Evolutionary conservation across 2,113 vertebrate genomes (phyloP), one percentile per base, ranked within the genome.

Genomic region (Scytalopus superciliaris): DNA sequence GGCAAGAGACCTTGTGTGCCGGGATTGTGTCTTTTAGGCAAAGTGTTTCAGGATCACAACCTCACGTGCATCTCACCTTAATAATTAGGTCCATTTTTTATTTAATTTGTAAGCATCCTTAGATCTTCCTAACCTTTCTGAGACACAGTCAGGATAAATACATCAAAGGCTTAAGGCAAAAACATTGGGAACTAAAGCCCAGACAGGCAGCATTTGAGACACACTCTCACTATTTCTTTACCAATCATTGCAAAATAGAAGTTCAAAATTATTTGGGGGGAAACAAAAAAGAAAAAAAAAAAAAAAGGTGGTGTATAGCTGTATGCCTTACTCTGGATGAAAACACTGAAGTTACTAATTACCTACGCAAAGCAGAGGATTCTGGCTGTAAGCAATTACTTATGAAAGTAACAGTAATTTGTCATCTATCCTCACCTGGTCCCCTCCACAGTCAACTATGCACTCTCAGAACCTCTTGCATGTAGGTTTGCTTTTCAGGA

Each of bases 301-400:
- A 19, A 44, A 39, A 42, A 19, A 28, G 35, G 14, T 45, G 19
- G 10, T 67, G 44, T 52, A 39, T 9, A 39, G 2, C 33, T 53
- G 16, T 15, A 67, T 78, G 52, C 10, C 60, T 75, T 72, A 68
- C 47, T 96, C 40, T 69, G 33, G 64, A 68, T 90, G 73, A 84
- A 93, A 89, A 84, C 39, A 89, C 0, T 75, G 31, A 75, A 44
- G 47, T 63, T 89, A 84, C 37, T 87, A 81, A 89, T 90, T 93
- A 82, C 30, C 88, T 66, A 63, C 33, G 73, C 2, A 39, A 82
- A 69, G 57, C 62, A 89, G 56, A 75, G 25, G 35, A 63, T 82
- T 91, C 68, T 84, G 35, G 78, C 64, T 89, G 33, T 62, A 93
- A 94, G 56, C 64, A 90, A 90, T 84, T 83, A 90, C 50, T 81